These are phyloP conservation scores for Lydus trimaculatus DNA, from an alignment of 2,888 invertebrate species.

Conservation along the genomic window DNA sequence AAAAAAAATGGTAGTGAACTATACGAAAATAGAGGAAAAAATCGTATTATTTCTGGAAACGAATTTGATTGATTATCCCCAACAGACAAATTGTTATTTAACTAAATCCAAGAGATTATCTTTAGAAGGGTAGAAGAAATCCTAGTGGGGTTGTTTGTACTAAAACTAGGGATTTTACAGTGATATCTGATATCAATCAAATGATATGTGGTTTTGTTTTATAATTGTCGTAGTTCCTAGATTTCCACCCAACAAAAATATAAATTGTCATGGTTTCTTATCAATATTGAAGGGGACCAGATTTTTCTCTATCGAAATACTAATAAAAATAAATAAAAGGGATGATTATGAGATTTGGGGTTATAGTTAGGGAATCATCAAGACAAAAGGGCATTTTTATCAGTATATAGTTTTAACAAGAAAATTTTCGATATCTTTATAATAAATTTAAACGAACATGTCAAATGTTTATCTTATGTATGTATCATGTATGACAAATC, in stretches of 20 bases:
- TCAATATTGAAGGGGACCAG: neutral
- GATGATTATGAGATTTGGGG: too few species aligned
- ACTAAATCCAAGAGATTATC: constrained; percentile 51
- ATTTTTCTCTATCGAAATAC: too few species aligned
- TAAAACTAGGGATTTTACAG: neutral
- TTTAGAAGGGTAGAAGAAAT: constrained; percentile 43
- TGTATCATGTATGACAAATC: neutral
- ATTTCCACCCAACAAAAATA: neutral
- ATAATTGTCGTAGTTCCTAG: neutral
- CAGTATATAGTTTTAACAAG: neutral
- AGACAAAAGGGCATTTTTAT: neutral
- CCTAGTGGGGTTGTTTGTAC: constrained; percentile 35
- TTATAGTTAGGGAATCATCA: neutral
- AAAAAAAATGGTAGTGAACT: too few species aligned
- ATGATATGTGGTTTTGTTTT: neutral
- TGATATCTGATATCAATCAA: neutral
- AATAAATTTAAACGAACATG: neutral
- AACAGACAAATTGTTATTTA: constrained; percentile 55
- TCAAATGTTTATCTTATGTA: neutral
- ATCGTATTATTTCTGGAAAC: neutral
- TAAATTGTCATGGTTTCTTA: neutral
- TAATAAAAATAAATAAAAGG: too few species aligned
- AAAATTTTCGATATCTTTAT: neutral
- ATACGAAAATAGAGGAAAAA: neutral
- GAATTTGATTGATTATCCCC: constrained; percentile 35